Evolutionary conservation across 2,113 vertebrate species (phyloP), one percentile per base, ranked within the genome.

Genomic region (Dissostichus mawsoni): DNA sequence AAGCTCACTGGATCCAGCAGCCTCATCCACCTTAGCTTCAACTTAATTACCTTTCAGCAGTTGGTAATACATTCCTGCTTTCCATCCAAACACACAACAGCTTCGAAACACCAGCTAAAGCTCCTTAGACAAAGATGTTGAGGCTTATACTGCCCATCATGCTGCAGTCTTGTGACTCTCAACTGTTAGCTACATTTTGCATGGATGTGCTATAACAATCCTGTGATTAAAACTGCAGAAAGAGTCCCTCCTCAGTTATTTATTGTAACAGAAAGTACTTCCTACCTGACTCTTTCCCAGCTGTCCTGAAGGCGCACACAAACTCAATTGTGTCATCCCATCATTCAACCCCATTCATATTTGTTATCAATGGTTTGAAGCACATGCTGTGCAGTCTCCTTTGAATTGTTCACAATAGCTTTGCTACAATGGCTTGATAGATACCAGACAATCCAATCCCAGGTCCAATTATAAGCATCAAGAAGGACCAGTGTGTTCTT

Each of bases 391-490:
- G 11, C 25, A 20, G 29, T 25, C 41, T 52, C 47, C 68, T 69
- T 66, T 75, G 58, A 72, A 80, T 64, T 69, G 58, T 76, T 80
- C 3, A 63, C 51, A 85, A 76, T 66, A 33, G 66, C 52, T 78
- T 75, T 76, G 58, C 62, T 48, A 1, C 20, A 70, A 61, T 64
- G 63, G 64, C 61, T 69, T 68, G 53, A 52, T 62, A 66, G 73
- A 68, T 12, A 81, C 20, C 18, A 78, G 29, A 82, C 70, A 80
- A 71, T 69, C 74, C 67, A 83, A 72, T 80, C 68, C 29, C 52
- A 69, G 55, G 58, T 78, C 63, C 82, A 88, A 83, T 82, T 79
- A 72, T 67, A 65, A 76, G 73, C 66, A 67, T 74, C 71, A 77
- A 72, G 68, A 76, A 75, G 25, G 0, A 61, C 69, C 82, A 78